These are phyloP conservation scores for Camponotus vicinus DNA, from an alignment of 1,140 invertebrate species.

Conservation along the genomic window DNA sequence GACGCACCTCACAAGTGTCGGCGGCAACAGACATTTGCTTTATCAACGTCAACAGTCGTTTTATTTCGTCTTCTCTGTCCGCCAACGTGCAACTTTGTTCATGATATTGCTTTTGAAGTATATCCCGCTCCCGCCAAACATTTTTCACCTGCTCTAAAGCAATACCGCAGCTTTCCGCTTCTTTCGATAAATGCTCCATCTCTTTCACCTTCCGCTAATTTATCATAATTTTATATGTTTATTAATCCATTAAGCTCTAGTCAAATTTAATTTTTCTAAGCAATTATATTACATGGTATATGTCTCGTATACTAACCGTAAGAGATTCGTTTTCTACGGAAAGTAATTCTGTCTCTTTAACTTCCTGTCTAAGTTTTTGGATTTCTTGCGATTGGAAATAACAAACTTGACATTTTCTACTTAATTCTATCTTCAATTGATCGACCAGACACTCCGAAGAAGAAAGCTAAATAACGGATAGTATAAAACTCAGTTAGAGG, in stretches of 20 bases:
- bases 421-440: slow-evolving; percentile 66
- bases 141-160: slow-evolving; percentile 65
- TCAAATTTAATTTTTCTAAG: background rate
- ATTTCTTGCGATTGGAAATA: slow-evolving; percentile 69
- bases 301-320: slow-evolving; percentile 39
- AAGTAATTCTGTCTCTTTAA: slow-evolving; percentile 57
- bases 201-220: slow-evolving; percentile 67
- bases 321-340: slow-evolving; percentile 64
- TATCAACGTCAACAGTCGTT: slow-evolving; percentile 61
- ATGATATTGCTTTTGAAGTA: slow-evolving; percentile 65
- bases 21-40: slow-evolving; percentile 52
- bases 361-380: slow-evolving; percentile 50
- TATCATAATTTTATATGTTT: slow-evolving; percentile 15
- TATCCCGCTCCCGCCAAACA: slow-evolving; percentile 58
- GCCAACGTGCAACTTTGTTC: slow-evolving; percentile 63
- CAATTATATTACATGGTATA: background rate
- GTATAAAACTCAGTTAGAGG: background rate
- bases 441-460: slow-evolving; percentile 56
- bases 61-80: slow-evolving; percentile 72
- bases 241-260: background rate
- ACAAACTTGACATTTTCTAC: slow-evolving; percentile 64
- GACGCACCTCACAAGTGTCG: slow-evolving; percentile 59
- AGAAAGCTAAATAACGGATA: slow-evolving; percentile 60
- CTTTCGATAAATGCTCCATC: slow-evolving; percentile 57
- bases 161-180: slow-evolving; percentile 58